Conservation (phyloP, 2,797 vertebrate species). For the Numenius phaeopus region DNA sequence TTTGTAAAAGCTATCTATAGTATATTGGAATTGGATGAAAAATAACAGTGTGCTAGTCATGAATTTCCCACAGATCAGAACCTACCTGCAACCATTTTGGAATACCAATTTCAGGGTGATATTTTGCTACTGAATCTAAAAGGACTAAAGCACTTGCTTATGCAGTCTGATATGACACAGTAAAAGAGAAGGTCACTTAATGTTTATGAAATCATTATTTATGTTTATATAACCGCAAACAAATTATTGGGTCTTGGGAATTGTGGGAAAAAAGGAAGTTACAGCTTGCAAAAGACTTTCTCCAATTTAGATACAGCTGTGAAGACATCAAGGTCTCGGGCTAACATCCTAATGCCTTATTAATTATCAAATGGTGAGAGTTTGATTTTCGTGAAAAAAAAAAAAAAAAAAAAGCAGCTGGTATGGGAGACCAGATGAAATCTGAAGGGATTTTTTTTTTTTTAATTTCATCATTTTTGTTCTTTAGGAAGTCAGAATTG, state of each 20-base stretch:
- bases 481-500: neutral
- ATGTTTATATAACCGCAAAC: neutral
- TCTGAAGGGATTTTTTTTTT: neutral
- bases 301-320: neutral
- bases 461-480: neutral
- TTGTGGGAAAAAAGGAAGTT: neutral
- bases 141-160: neutral
- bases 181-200: neutral
- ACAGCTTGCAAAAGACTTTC: neutral
- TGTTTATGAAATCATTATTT: neutral
- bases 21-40: constrained; percentile 13
- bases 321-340: neutral
- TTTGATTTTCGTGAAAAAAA: neutral
- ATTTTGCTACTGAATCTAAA: neutral
- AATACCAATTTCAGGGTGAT: neutral
- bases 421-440: neutral
- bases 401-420: neutral
- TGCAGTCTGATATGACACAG: neutral
- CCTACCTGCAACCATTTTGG: neutral
- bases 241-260: neutral
- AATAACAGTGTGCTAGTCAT: neutral
- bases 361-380: neutral
- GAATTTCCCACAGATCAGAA: constrained; percentile 18
- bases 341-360: neutral
- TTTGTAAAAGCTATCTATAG: neutral